Conservation (phyloP, 2,888 invertebrate genomes). For the Ferrisia virgata region DNA sequence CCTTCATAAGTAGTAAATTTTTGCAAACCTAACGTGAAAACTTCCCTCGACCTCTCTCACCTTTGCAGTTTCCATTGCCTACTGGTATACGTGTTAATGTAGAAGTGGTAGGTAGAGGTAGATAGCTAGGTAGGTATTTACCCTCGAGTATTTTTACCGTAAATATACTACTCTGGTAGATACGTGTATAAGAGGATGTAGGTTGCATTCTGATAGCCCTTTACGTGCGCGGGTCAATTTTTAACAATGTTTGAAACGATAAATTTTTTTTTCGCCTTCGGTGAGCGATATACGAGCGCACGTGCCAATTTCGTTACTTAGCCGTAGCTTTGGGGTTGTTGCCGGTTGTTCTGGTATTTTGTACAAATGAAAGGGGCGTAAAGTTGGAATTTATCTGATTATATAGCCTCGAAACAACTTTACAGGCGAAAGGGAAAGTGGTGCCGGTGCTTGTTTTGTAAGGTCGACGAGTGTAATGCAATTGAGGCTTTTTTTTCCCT, state of each 20-base stretch:
- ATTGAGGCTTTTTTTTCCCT: neutral
- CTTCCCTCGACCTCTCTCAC: neutral
- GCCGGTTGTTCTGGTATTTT: neutral
- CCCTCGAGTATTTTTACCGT: slow-evolving; percentile 4
- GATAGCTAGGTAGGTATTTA: neutral
- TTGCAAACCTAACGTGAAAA: neutral
- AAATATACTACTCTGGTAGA: neutral
- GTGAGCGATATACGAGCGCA: neutral
- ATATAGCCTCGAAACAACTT: neutral
- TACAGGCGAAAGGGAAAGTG: too few species aligned
- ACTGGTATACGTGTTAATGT: too few species aligned
- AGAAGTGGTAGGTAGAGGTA: too few species aligned
- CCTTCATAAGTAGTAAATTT: slow-evolving; percentile 8
- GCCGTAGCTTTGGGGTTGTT: neutral
- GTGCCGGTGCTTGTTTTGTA: neutral
- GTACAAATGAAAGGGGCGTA: slow-evolving; percentile 11
- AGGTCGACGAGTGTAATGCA: neutral
- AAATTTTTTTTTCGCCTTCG: slow-evolving; percentile 9
- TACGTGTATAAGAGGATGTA: neutral
- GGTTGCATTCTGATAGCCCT: neutral
- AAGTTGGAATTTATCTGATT: neutral
- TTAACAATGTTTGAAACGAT: slow-evolving; percentile 4
- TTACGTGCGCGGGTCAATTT: slow-evolving; percentile 4
- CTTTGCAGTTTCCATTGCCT: neutral
- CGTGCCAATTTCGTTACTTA: neutral